Evolutionary conservation across 2,797 vertebrate species (phyloP), one percentile per base, ranked within the genome.

Genomic region (Arnoldichthys spilopterus): DNA sequence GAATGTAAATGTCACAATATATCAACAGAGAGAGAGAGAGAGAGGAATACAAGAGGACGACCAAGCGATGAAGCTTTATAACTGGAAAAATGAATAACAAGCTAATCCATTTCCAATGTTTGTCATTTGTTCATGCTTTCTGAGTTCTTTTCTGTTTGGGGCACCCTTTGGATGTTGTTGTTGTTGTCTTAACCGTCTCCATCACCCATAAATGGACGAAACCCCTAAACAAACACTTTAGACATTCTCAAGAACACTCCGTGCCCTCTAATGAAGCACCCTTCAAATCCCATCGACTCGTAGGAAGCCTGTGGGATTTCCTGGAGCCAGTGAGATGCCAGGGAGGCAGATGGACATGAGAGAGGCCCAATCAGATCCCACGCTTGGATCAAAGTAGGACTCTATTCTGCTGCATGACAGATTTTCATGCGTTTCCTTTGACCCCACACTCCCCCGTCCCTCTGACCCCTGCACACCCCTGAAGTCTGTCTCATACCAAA

Each of bases 361-460:
- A 94, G 93, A 95, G 85, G 91, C 93, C 90, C 94, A 94, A 89
- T 94, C 93, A 94, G 94, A 94, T 94, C 93, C 92, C 91, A 93
- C 94, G 90, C 93, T 94, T 83, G 92, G 93, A 94, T 94, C 93
- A 90, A 94, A 95, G 93, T 95, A 95, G 93, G 93, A 94, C 88
- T 92, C 91, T 87, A 90, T 88, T 94, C 88, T 93, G 92, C 91
- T 94, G 94, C 93, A 94, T 95, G 93, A 90, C 90, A 87, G 69
- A 83, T 90, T 91, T 89, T 88, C 86, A 87, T 86, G 81, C 81
- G 61, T 90, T 91, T 78, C 75, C 34, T 81, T 78, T 78, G 64
- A 78, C 76, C 81, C 85, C 87, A 84, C 88, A 83, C 81, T 86
- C 85, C 56, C 85, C 79, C 74, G 6, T 61, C 68, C 62, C 61